phyloP scores from a whole-genome alignment of 2,888 invertebrate species.

The Trichacis sp. region DNA sequence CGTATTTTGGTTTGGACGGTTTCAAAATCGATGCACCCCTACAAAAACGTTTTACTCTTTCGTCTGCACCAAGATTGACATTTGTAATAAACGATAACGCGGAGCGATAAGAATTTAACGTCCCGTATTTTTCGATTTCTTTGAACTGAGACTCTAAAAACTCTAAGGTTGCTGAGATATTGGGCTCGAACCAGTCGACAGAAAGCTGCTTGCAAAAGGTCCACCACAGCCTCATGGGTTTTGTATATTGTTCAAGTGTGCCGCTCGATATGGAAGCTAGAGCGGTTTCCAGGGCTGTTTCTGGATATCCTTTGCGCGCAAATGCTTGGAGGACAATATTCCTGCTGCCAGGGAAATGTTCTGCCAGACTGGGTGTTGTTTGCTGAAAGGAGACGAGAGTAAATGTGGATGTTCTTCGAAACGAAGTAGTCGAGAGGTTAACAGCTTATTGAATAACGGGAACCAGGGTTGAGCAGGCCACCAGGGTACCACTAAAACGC shows the following conservation, averaged over 20 bases:
- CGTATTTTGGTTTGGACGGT: conserved; percentile 43
- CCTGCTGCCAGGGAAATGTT: conserved; percentile 54
- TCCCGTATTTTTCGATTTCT: conserved; percentile 12
- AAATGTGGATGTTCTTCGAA: conserved; percentile 43
- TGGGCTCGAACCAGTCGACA: conserved; percentile 16
- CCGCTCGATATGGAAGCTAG: conserved; percentile 12
- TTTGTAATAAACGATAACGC: conserved; percentile 20
- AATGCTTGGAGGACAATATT: conserved; percentile 46
- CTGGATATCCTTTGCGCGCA: conserved; percentile 28
- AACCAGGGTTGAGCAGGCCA: no score
- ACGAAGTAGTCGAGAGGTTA: conserved; percentile 16
- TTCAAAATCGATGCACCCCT: conserved; percentile 19
- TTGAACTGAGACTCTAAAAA: conserved; percentile 9
- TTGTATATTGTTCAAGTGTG: conserved; percentile 45
- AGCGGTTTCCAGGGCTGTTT: conserved; percentile 11
- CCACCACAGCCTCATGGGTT: conserved; percentile 28
- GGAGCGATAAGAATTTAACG: conserved; percentile 24
- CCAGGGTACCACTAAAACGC: conserved; percentile 39
- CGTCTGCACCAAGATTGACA: conserved; percentile 11
- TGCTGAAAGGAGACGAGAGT: conserved; percentile 46
- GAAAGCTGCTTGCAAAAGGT: conserved; percentile 14
- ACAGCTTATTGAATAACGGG: no score
- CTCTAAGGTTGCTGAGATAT: neutral
- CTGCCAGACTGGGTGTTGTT: conserved; percentile 42
- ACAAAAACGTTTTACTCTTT: conserved; percentile 21